Evolutionary conservation across 2,113 vertebrate species (phyloP).

Genomic region (Ameiurus melas): DNA sequence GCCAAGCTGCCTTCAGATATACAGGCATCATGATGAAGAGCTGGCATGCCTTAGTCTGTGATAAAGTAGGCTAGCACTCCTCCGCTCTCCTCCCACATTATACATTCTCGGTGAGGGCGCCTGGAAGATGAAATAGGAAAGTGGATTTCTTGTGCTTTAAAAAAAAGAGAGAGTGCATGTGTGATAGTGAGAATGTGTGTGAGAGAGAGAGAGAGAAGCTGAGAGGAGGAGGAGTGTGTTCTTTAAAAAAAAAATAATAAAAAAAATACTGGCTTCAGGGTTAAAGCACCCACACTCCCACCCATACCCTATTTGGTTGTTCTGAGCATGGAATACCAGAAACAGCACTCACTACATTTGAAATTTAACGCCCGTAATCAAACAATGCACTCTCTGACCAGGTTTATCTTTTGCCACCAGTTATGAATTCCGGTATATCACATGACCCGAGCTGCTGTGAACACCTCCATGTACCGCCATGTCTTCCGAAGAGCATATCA

Average conservation of each 20-base stretch:
- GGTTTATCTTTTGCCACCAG: conserved; percentile 42
- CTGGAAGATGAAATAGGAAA: conserved; percentile 69
- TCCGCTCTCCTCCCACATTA: conserved; percentile 55
- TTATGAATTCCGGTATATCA: conserved; percentile 61
- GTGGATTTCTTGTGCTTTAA: conserved; percentile 64
- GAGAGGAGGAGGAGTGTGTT: conserved; percentile 52
- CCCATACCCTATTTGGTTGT: conserved; percentile 64
- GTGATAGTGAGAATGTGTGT: conserved; percentile 46
- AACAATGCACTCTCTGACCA: conserved; percentile 52
- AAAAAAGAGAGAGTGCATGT: conserved; percentile 45
- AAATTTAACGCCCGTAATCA: conserved; percentile 63
- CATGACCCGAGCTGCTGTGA: conserved; percentile 59
- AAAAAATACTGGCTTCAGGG: conserved; percentile 63
- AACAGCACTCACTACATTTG: conserved; percentile 47
- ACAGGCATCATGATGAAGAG: conserved; percentile 37
- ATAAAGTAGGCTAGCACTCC: conserved; percentile 46
- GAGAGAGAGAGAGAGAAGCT: conserved; percentile 44
- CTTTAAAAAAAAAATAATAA: conserved; percentile 44
- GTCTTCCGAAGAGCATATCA: background rate
- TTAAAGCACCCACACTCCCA: conserved; percentile 66
- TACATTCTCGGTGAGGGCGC: conserved; percentile 62
- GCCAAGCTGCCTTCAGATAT: conserved; percentile 35
- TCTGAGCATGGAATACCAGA: conserved; percentile 53
- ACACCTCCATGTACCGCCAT: background rate
- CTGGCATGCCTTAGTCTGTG: conserved; percentile 35